phyloP scores from a whole-genome alignment of 2,888 invertebrate genomes.

The Mythimna pallens region DNA sequence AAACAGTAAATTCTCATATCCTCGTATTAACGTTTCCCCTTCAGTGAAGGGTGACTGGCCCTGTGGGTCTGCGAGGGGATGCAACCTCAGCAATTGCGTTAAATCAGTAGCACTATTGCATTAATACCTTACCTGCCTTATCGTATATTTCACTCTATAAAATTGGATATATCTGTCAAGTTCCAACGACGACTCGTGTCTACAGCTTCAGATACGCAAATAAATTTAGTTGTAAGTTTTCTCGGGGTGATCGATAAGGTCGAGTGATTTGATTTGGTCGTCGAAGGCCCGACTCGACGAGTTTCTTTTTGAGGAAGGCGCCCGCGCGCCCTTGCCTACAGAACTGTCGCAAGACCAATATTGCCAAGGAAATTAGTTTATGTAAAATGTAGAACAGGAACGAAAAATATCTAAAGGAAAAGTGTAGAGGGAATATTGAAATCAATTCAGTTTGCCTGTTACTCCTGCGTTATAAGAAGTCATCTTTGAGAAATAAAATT shows the following conservation, averaged over 20 bases:
- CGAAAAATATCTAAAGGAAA: conserved; percentile 87
- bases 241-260: conserved; percentile 87
- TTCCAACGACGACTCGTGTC: conserved; percentile 52
- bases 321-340: conserved; percentile 86
- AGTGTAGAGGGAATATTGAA: conserved; percentile 86
- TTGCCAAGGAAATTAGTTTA: conserved; percentile 91
- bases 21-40: conserved; percentile 89
- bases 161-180: conserved; percentile 48
- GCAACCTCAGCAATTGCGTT: conserved; percentile 89
- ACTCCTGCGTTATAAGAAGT: conserved; percentile 77
- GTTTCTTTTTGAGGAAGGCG: conserved; percentile 86
- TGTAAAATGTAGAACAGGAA: conserved; percentile 90
- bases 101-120: conserved; percentile 88
- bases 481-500: conserved; percentile 78
- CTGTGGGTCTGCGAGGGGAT: conserved; percentile 80
- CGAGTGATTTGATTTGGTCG: conserved; percentile 89
- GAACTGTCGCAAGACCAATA: conserved; percentile 90
- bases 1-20: conserved; percentile 91
- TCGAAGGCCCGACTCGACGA: conserved; percentile 82
- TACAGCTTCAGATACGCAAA: conserved; percentile 74
- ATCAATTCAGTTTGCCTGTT: conserved; percentile 84
- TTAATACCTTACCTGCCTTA: conserved; percentile 81
- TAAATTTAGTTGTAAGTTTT: conserved; percentile 86
- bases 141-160: conserved; percentile 58
- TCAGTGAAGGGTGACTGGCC: conserved; percentile 84